A percentile compares a stretch with the other conserved stretches of the same genome.
These are phyloP conservation scores for Eristalinus sepulchralis DNA, from an alignment of 2,888 invertebrate genomes.

Conservation along the genomic window DNA sequence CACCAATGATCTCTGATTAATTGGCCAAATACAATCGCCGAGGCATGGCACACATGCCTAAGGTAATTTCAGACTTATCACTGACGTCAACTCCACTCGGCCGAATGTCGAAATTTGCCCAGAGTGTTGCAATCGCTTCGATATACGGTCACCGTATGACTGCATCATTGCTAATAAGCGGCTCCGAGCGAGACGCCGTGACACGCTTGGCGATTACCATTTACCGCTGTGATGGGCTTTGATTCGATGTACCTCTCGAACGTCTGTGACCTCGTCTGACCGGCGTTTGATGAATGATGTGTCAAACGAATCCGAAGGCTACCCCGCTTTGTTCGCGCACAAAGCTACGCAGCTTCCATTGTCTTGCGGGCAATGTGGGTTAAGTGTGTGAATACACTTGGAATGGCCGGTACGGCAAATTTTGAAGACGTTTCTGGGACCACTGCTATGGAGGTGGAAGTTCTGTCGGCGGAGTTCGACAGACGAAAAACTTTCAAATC, in stretches of 20 bases:
- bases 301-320: conserved; percentile 16
- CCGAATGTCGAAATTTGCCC: background rate
- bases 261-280: conserved; percentile 9
- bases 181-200: background rate
- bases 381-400: background rate
- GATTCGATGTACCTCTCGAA: conserved; percentile 11
- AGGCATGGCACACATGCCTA: background rate
- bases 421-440: background rate
- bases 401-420: background rate
- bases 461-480: background rate
- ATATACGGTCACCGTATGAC: background rate
- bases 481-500: background rate
- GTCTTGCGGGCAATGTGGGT: background rate
- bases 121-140: background rate
- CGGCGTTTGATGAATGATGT: conserved; percentile 13
- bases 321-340: background rate
- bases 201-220: background rate
- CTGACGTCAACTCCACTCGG: background rate
- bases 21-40: background rate
- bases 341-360: background rate
- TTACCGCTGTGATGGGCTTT: background rate
- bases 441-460: background rate
- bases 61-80: background rate
- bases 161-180: conserved; percentile 2
- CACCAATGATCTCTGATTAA: background rate